Base-by-base conservation (phyloP, 2,797 vertebrate genomes). In the Leptatherina wallacei region DNA sequence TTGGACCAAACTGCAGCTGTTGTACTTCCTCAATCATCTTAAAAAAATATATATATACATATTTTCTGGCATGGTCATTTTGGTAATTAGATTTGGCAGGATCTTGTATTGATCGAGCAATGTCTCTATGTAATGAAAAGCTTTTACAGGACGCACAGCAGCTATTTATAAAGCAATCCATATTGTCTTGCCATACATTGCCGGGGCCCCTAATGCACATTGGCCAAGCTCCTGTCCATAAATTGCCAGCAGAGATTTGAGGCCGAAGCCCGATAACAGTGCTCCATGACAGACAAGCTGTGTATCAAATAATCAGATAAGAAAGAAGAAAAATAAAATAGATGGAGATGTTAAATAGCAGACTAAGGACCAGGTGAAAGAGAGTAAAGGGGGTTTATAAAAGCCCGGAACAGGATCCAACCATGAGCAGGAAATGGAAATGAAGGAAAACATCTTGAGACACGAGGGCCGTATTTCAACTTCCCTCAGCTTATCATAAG, bases 61-160 rank as follows among this genome's bases (percentile, higher is more conserved):
- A 47, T 29, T 40, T 84, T 70, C 40, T 33, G 62, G 69, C 61
- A 51, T 40, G 54, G 73, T 71, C 63, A 2, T 80, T 88, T 85
- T 80, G 64, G 77, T 92, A 77, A 92, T 90, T 84, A 81, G 80
- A 86, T 91, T 90, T 80, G 71, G 64, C 33, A n/a, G 4, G 70
- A 52, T 64, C 66, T 82, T 69, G 20, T 92, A 92, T 93, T 89
- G 92, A 94, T 89, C 36, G 65, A 72, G 61, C 54, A 47, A 86
- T 88, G 73, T 90, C 84, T 90, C 69, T 72, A 61, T 89, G 89
- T 91, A 90, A 93, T 92, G 91, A 93, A 93, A 93, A 89, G 91
- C 89, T 90, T 92, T 92, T 88, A 86, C 78, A 82, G 83, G 84
- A 86, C 80, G 14, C 65, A 44, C 64, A 11, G 73, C 57, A 40